Conservation (phyloP, 1,140 invertebrate species). For the Tribolium castaneum region DNA sequence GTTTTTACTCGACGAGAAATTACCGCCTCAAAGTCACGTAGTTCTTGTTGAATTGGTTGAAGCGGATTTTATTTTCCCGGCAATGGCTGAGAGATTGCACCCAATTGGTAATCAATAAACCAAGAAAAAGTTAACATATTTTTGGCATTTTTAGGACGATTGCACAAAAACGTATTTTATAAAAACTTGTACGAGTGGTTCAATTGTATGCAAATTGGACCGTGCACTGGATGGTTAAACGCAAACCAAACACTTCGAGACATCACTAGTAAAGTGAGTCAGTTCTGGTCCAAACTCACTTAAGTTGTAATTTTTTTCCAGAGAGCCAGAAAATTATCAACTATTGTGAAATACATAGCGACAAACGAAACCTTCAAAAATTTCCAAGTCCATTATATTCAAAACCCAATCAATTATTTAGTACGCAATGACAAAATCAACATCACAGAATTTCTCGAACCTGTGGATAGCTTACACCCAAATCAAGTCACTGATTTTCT, state of each 20-base stretch:
- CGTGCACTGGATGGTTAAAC: constrained; percentile 1
- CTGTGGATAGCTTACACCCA: constrained; percentile 68
- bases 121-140: not conserved
- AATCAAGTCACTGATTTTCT: constrained; percentile 63
- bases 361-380: not conserved
- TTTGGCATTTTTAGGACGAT: not conserved
- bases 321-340: not conserved
- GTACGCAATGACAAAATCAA: constrained; percentile 48
- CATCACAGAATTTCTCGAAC: constrained; percentile 65
- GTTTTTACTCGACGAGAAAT: constrained; percentile 59
- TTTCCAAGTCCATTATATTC: constrained; percentile 3
- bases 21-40: constrained; percentile 66
- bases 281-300: not conserved
- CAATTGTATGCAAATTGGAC: constrained; percentile 15
- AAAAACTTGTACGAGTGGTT: constrained; percentile 41
- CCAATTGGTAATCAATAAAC: constrained; percentile 62
- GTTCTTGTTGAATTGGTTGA: constrained; percentile 66
- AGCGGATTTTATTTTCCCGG: constrained; percentile 65
- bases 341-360: not conserved
- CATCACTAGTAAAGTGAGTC: not conserved
- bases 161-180: constrained; percentile 1
- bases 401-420: constrained; percentile 5
- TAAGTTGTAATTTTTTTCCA: not conserved
- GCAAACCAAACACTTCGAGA: not conserved
- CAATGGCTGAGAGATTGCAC: constrained; percentile 64